These are phyloP conservation scores for Eupithecia abbreviata DNA, from an alignment of 2,888 invertebrate genomes.

Conservation along the genomic window DNA sequence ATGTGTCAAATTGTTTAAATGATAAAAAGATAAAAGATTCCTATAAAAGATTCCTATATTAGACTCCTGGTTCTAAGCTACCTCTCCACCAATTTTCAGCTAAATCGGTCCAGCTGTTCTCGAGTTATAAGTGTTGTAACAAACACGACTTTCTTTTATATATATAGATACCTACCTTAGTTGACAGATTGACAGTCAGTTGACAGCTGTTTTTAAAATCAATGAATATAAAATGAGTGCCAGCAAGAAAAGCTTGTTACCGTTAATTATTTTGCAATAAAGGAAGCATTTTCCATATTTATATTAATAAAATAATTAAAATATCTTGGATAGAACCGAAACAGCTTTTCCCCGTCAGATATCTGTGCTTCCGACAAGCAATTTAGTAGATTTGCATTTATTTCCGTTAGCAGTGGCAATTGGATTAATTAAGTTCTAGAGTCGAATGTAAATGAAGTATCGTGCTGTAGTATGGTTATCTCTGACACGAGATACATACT, in stretches of 20 bases:
- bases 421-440: slow-evolving; percentile 42
- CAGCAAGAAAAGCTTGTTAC: neutral
- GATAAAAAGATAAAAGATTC: too few relatives aligned
- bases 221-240: neutral
- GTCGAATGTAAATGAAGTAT: slow-evolving; percentile 32
- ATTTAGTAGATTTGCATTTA: slow-evolving; percentile 13
- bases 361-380: slow-evolving; percentile 6
- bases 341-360: slow-evolving; percentile 1
- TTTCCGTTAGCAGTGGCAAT: slow-evolving; percentile 38
- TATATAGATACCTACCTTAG: too few relatives aligned
- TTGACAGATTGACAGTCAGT: neutral
- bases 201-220: neutral
- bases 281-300: slow-evolving; percentile 2
- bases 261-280: neutral
- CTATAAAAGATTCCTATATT: too few relatives aligned
- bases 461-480: slow-evolving; percentile 11
- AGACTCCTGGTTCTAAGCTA: too few relatives aligned
- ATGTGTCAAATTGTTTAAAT: too few relatives aligned
- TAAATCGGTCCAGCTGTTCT: too few relatives aligned
- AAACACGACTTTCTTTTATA: too few relatives aligned
- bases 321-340: neutral
- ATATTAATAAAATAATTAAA: slow-evolving; percentile 3
- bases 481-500: slow-evolving; percentile 14
- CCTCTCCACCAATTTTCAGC: too few relatives aligned
- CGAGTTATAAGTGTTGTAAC: too few relatives aligned